phyloP scores from a whole-genome alignment of 2,113 vertebrate species.

The Tupaia chinensis region DNA sequence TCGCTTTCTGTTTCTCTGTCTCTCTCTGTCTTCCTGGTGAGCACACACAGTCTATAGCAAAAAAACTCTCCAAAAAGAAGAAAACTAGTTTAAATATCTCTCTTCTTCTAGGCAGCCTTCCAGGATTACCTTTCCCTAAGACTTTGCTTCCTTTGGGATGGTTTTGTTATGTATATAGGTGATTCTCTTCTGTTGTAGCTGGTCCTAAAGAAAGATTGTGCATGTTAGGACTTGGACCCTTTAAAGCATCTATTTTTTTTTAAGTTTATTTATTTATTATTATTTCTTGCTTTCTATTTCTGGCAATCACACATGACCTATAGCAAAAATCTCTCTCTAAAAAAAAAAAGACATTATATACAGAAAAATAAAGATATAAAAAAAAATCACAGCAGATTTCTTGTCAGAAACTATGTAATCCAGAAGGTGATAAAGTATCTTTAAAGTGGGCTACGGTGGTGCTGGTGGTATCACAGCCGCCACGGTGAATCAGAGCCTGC shows the following conservation, averaged over 20 bases:
- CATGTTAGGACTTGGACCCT: neutral
- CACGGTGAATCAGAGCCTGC: no score
- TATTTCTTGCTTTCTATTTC: no score
- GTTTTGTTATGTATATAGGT: neutral
- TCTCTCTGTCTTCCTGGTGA: no score
- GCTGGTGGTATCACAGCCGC: no score
- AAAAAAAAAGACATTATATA: no score
- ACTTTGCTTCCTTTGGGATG: neutral
- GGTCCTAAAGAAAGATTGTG: neutral
- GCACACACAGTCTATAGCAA: no score
- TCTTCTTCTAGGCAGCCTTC: constrained; percentile 32
- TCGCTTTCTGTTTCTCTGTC: no score
- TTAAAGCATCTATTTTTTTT: neutral
- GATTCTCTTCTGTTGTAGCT: neutral
- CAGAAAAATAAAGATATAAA: neutral
- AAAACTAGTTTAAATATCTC: neutral
- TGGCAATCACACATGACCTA: no score
- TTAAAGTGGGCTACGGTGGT: neutral
- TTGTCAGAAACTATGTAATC: neutral
- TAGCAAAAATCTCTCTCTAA: no score
- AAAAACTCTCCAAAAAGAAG: no score
- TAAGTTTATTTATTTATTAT: no score
- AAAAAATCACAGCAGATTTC: neutral
- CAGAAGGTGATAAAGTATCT: constrained; percentile 12
- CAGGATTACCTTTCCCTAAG: neutral